phyloP scores from a whole-genome alignment of 2,888 invertebrate species.

The Sesia bembeciformis region DNA sequence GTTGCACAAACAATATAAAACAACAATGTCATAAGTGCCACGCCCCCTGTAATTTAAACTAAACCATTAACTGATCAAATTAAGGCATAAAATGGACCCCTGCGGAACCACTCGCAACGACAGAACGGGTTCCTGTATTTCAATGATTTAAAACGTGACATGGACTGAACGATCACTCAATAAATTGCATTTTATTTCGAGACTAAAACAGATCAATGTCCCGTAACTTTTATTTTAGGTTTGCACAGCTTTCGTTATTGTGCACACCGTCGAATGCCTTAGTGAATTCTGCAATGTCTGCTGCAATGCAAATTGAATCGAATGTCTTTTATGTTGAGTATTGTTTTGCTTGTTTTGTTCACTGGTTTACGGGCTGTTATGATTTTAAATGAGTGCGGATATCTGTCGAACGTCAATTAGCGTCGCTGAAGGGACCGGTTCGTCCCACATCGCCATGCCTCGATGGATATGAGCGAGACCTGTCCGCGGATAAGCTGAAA shows the following conservation, averaged over 20 bases:
- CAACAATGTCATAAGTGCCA: conserved; percentile 26
- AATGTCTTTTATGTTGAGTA: conserved; percentile 24
- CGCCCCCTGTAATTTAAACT: conserved; percentile 20
- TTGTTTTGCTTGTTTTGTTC: conserved; percentile 16
- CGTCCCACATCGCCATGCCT: conserved; percentile 31
- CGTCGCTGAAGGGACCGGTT: conserved; percentile 49
- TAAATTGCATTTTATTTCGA: conserved; percentile 65
- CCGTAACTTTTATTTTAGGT: conserved; percentile 37
- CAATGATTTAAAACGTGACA: conserved; percentile 62
- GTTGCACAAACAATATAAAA: conserved; percentile 17
- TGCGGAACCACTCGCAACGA: conserved; percentile 37
- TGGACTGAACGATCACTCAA: conserved; percentile 53
- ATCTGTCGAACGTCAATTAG: conserved; percentile 65
- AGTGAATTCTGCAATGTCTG: conserved; percentile 34
- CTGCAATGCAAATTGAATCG: conserved; percentile 36
- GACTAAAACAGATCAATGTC: conserved; percentile 59
- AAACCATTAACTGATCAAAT: conserved; percentile 33
- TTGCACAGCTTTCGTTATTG: conserved; percentile 41
- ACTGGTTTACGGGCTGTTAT: conserved; percentile 27
- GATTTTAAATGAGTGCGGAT: conserved; percentile 18
- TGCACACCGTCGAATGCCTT: conserved; percentile 38
- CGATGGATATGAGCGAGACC: conserved; percentile 39
- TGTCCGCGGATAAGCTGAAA: conserved; percentile 20
- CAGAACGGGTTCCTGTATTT: conserved; percentile 37
- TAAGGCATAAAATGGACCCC: conserved; percentile 38